Evolutionary conservation across 2,113 vertebrate genomes (phyloP).

Genomic region (Narcine bancroftii): DNA sequence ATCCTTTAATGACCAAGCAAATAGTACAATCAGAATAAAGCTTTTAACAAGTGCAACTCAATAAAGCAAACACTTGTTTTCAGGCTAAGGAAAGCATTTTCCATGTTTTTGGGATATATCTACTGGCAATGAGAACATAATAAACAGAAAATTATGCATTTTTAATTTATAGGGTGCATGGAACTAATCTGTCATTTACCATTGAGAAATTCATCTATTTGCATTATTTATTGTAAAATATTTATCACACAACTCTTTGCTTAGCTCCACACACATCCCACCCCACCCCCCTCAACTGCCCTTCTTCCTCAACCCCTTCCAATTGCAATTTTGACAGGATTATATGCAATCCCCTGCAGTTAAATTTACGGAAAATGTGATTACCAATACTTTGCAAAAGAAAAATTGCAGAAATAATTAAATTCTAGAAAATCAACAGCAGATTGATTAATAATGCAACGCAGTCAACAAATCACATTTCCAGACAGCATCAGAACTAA

Average conservation of each 20-base stretch:
- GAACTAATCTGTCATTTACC: not conserved
- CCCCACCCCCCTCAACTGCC: not conserved
- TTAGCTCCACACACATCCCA: too few species aligned
- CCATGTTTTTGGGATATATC: not conserved
- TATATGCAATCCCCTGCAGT: not conserved
- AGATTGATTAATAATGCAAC: constrained; percentile 26
- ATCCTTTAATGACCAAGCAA: not conserved
- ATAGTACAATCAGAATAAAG: not conserved
- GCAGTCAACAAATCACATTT: constrained; percentile 23
- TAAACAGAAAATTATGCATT: not conserved
- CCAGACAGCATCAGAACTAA: not conserved
- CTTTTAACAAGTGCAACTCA: not conserved
- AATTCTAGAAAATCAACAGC: constrained; percentile 10
- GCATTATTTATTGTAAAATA: not conserved
- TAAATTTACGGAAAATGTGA: constrained; percentile 20
- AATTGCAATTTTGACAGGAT: not conserved
- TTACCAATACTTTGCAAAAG: constrained; percentile 6
- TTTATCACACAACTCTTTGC: too few species aligned
- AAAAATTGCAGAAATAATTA: constrained; percentile 34
- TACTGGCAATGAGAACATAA: not conserved
- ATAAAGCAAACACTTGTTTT: not conserved
- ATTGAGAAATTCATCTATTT: not conserved
- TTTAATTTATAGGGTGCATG: not conserved
- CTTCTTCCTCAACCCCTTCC: not conserved
- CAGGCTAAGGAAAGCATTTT: not conserved